Base-by-base conservation (phyloP, 2,113 vertebrate genomes). In the Pongo abelii region DNA sequence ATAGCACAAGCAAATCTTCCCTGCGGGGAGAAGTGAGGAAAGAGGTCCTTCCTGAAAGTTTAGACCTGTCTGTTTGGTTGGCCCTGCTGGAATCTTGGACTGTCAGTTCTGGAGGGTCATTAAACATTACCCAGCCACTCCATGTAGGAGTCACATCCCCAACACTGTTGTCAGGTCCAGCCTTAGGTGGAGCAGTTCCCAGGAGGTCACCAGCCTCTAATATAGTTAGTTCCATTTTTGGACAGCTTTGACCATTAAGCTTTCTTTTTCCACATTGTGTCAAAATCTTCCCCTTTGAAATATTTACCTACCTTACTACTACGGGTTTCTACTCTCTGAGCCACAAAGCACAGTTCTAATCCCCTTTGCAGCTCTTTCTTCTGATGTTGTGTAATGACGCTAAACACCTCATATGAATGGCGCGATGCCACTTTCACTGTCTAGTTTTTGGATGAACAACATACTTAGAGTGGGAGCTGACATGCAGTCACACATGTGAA, bases 61-160 rank as follows among this genome's bases (percentile, higher is more conserved):
- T 23, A 64, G 46, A 38, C 27, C 22, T 8, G 8, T 32, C 23
- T 48, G 25, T 48, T 67, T 57, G 48, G 12, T n/a, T 48, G 89
- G 17, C 48, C 4, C 2, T 14, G 50, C 27, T 61, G 43, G 69
- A 77, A 38, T 43, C 35, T 3, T 23, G 23, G 74, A 40, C 8
- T 57, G 25, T 57, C 22, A 5, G 2, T 70, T 38, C 35, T 32
- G 50, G 55, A 55, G 20, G 67, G 43, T 55, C 50, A 18, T 61
- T 32, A 43, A 35, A 3, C 2, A 2, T 6, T 2, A n/a, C 25
- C 69, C 11, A 55, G 50, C 6, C 20, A 2, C 4, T 14, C 0
- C 0, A 8, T 9, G 23, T 22, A 3, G 23, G 72, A 22, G 3
- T 35, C 30, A 30, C 5, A 7, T 8, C 10, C 48, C 35, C 48